Base-by-base conservation (phyloP, 2,888 invertebrate genomes). In the Chalcis sispes region DNA sequence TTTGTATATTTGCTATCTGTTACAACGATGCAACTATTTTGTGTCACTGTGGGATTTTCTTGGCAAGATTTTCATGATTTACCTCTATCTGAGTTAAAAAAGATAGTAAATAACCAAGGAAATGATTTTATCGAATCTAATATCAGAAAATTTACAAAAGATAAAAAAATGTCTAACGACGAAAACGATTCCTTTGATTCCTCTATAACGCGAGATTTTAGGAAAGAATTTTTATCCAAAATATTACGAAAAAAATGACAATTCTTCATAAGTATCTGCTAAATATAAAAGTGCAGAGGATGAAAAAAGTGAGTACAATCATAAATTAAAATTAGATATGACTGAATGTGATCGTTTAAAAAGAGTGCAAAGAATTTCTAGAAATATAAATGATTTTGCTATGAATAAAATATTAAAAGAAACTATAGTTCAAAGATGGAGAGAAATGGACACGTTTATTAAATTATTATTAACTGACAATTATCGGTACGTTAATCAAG, bases 391-490 rank as follows among this genome's bases (percentile, higher is more conserved):
- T 13, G 23, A 71, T 7, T 25, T 32, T 10, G n/a, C 42, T 20
- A 8, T 62, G 15, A 3, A 50, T 1, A 50, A 7, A 42, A 62
- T 69, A 27, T 54, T 69, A 20, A 46, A 48, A 50, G 64, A 62
- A 27, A 18, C 64, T 8, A 61, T 64, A n/a, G 5, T 29, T n/a
- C 27, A 52, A 52, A 5, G 42, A 25, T 75, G 64, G 64, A 50
- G 13, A 48, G 62, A 75, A 70, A 23, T 70, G 3, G 36, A 59
- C 20, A 46, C 27, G 8, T 20, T 15, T 15, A 23, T 75, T n/a
- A 58, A 65, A 52, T 50, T 65, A 5, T 10, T 75, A 25, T 32
- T 75, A 56, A 65, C 50, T 58, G 52, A 65, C 20, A 65, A 65
- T 27, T 52, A 75, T 10, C 50, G 52, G 25, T 50, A 20, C 5